Percentiles rank a stretch among this genome's conserved stretches.
phyloP scores from a whole-genome alignment of 2,113 vertebrate genomes.

The Amazona vittata region DNA sequence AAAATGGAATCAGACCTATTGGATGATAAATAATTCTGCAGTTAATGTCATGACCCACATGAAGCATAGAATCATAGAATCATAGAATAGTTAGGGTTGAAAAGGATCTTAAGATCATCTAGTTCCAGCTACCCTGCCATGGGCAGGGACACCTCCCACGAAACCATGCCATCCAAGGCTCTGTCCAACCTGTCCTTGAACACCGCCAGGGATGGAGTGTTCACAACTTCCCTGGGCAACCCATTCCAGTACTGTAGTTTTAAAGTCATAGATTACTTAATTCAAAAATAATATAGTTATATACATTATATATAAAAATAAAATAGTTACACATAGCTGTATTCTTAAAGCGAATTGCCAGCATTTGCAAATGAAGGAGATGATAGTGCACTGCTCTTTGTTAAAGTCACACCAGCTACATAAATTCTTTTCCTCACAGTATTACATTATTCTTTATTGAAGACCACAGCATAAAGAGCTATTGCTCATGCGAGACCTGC shows the following conservation, averaged over 20 bases:
- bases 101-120: too few species aligned
- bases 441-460: constrained; percentile 3
- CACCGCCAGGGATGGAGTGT: too few species aligned
- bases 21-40: constrained; percentile 43
- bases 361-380: neutral
- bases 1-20: neutral
- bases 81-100: too few species aligned
- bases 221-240: too few species aligned
- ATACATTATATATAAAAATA: neutral
- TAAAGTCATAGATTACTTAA: neutral
- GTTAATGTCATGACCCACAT: constrained; percentile 26
- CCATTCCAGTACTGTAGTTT: neutral
- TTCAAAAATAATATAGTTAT: neutral
- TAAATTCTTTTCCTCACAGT: neutral
- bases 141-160: too few species aligned
- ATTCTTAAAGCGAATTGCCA: constrained; percentile 16
- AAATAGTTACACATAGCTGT: neutral
- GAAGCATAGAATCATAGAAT: neutral
- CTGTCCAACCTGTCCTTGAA: too few species aligned
- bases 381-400: neutral
- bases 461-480: neutral
- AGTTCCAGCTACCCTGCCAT: too few species aligned
- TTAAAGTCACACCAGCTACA: neutral
- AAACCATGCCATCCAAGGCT: too few species aligned
- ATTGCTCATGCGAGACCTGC: constrained; percentile 53